Evolutionary conservation across 2,113 vertebrate species (phyloP), one percentile per base, ranked within the genome.

Genomic region (Tenebrosternarchus preto): DNA sequence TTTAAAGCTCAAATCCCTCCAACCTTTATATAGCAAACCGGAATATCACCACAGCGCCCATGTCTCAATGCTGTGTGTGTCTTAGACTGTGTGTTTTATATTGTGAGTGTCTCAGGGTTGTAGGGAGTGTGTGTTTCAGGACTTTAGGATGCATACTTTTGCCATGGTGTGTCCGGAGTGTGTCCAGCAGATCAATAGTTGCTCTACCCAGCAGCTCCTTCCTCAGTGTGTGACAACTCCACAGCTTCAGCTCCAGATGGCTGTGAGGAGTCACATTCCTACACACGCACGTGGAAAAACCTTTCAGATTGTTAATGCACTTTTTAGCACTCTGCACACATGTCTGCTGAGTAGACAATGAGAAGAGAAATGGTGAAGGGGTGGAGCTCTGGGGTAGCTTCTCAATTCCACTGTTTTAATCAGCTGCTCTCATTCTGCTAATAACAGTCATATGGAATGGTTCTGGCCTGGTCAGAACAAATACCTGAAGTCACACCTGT

Each of bases 201-300:
- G 96, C 96, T 0, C 92, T 92, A 77, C 97, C 97, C 84, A 98
- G 92, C 19, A 98, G 92, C 87, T 98, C 97, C 70, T 97, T 98
- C 85, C 95, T 93, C 91, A 97, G 90, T 12, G 96, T 95, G 87
- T 98, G 96, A 88, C 96, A 98, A 90, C 94, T 98, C 96, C 96
- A 98, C 85, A 98, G 90, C 93, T 96, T 98, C 87, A 98, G 89
- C 25, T 98, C 96, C 91, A 98, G 87, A 66, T 90, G 93, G 86
- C 96, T 98, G 91, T 98, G 95, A 78, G 96, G 94, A 0, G 96
- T 97, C 87, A 99, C 95, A 1, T 97, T 97, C 85, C 97, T 98
- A 86, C 20, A 25, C 0, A 9, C 25, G 24, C 22, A 60, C 63
- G 77, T n/a, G n/a, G n/a, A n/a, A n/a, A n/a, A n/a, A n/a, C n/a